phyloP scores from a whole-genome alignment of 2,797 vertebrate genomes.

The Avahi laniger region DNA sequence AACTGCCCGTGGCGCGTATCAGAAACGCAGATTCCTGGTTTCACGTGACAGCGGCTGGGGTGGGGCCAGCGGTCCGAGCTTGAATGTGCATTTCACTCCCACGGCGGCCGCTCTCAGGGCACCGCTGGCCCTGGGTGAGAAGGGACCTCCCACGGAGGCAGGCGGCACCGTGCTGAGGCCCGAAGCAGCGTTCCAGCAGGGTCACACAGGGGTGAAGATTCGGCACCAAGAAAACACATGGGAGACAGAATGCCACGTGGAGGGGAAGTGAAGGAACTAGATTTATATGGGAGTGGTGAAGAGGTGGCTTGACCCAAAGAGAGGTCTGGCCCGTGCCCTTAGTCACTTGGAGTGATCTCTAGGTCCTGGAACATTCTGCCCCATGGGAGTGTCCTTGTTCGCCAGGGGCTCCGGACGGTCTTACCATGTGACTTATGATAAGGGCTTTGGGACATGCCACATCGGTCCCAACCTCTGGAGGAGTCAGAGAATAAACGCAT shows the following conservation, averaged over 20 bases:
- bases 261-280: neutral
- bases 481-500: neutral
- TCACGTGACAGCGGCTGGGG: neutral
- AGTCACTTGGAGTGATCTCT: too few relatives aligned
- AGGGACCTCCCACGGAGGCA: neutral
- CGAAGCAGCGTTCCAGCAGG: neutral
- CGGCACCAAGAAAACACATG: accelerated
- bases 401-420: neutral
- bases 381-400: accelerated
- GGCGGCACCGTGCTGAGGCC: too few relatives aligned
- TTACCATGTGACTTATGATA: accelerated
- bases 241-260: accelerated
- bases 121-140: too few relatives aligned
- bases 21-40: neutral
- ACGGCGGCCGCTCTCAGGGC: too few relatives aligned
- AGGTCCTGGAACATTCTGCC: neutral
- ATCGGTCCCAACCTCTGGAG: too few relatives aligned
- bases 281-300: accelerated
- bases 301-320: neutral
- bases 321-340: neutral
- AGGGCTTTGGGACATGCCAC: accelerated
- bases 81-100: neutral
- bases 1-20: neutral
- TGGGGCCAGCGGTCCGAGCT: neutral
- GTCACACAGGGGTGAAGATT: accelerated